phyloP scores from a whole-genome alignment of 2,888 invertebrate species.

The Leptopterna dolabrata region DNA sequence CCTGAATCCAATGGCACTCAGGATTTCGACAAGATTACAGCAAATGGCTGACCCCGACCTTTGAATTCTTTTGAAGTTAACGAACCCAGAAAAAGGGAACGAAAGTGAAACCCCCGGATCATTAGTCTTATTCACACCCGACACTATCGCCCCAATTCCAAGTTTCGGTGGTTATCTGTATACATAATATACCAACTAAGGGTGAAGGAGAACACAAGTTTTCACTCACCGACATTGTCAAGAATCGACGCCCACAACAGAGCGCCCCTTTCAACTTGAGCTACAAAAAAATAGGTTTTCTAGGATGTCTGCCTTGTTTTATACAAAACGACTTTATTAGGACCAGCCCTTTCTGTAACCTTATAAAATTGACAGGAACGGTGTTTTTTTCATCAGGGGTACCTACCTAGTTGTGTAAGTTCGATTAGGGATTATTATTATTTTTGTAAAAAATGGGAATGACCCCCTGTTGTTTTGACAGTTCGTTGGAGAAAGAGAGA shows the following conservation, averaged over 20 bases:
- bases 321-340: neutral
- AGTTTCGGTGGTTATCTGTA: neutral
- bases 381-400: neutral
- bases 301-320: neutral
- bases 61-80: neutral
- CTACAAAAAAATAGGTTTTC: neutral
- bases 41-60: neutral
- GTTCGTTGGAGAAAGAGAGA: neutral
- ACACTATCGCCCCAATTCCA: neutral
- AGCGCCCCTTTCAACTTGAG: neutral
- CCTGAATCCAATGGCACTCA: no score
- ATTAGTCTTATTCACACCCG: neutral
- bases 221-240: slow-evolving; percentile 5
- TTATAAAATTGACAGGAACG: neutral
- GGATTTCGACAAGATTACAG: neutral
- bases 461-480: no score
- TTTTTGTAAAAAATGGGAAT: neutral
- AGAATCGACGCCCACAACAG: neutral
- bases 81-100: neutral
- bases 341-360: neutral
- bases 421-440: no score
- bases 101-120: neutral
- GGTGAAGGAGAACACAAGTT: slow-evolving; percentile 4
- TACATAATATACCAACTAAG: no score
- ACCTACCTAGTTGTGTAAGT: neutral